These are phyloP conservation scores for Nycticebus coucang DNA, from an alignment of 2,113 vertebrate genomes.

Conservation along the genomic window DNA sequence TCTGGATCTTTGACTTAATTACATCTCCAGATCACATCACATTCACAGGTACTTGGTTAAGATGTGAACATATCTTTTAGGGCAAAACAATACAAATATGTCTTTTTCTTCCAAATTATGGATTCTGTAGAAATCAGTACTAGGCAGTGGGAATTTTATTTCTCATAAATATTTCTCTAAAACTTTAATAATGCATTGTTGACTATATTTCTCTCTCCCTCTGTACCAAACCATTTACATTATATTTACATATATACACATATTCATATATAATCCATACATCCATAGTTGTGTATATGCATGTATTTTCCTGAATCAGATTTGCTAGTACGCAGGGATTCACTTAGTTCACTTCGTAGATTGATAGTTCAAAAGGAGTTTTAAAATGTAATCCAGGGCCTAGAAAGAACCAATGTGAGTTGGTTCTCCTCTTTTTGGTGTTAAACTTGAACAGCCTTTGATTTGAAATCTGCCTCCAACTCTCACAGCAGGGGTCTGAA, in stretches of 20 bases:
- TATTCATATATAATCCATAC: not conserved
- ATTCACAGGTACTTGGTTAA: not conserved
- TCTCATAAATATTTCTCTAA: not conserved
- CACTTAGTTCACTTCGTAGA: not conserved
- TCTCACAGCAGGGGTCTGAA: not conserved
- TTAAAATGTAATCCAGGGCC: not conserved
- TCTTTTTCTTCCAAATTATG: slow-evolving; percentile 4
- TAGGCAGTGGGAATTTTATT: not conserved
- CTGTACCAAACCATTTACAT: not conserved
- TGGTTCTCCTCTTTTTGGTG: not conserved
- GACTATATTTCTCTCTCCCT: not conserved
- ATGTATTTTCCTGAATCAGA: not conserved
- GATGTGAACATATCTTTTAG: not conserved
- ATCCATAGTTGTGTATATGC: not conserved
- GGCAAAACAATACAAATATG: not conserved
- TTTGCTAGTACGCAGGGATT: not conserved
- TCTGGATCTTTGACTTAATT: not conserved
- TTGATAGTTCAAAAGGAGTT: not conserved
- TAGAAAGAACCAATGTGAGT: not conserved
- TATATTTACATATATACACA: not conserved
- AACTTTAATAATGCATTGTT: not conserved
- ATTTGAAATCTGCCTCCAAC: not conserved
- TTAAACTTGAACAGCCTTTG: not conserved
- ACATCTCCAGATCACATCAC: not conserved
- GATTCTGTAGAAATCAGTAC: not conserved